Evolutionary conservation across 2,113 vertebrate species (phyloP).

Genomic region (Phocoena phocoena): DNA sequence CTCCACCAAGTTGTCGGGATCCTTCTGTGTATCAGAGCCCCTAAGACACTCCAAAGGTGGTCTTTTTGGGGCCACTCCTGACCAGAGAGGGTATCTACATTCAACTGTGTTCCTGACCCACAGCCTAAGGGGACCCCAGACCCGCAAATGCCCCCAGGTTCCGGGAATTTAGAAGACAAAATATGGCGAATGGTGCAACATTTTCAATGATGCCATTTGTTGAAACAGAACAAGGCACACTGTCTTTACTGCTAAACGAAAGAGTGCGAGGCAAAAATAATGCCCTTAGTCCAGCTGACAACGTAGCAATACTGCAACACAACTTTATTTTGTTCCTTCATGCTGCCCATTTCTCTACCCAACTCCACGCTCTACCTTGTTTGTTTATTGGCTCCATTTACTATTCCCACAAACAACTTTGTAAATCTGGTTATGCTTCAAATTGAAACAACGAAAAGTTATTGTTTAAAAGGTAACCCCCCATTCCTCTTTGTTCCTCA

Average conservation of each 20-base stretch:
- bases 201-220: background rate
- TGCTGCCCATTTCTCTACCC: background rate
- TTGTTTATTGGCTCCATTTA: background rate
- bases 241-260: background rate
- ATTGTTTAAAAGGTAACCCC: constrained; percentile 35
- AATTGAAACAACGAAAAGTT: constrained; percentile 49
- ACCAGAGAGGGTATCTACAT: background rate
- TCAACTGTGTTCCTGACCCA: background rate
- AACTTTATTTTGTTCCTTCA: background rate
- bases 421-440: background rate
- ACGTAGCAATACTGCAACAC: background rate
- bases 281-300: background rate
- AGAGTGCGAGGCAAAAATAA: background rate
- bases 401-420: background rate
- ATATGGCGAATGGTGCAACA: background rate
- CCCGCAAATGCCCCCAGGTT: background rate
- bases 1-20: rapidly evolving
- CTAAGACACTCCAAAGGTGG: background rate
- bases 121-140: background rate
- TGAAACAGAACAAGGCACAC: background rate
- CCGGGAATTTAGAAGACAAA: background rate
- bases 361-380: background rate
- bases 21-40: background rate
- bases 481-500: constrained; percentile 38
- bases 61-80: background rate